Percentiles rank a stretch among this genome's conserved stretches.
Evolutionary conservation across 2,797 vertebrate species (phyloP).

Genomic region (Rhinophrynus dorsalis): DNA sequence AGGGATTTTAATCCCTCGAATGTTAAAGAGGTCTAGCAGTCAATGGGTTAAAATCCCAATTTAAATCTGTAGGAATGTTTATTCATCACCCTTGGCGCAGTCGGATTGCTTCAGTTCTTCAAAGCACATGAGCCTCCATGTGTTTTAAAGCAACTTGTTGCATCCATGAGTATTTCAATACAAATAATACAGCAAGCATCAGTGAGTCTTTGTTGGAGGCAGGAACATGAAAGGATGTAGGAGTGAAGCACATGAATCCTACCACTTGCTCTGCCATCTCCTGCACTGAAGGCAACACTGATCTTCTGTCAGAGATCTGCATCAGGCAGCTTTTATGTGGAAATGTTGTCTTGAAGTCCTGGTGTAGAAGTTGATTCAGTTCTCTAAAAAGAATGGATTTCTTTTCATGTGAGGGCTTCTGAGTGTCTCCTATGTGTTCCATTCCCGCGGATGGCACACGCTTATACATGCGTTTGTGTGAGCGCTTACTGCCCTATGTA

Average conservation of each 20-base stretch:
- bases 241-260: background rate
- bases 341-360: slow-evolving; percentile 32
- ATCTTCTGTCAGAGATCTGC: slow-evolving; percentile 36
- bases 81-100: too few species aligned
- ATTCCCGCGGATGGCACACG: background rate
- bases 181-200: background rate
- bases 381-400: background rate
- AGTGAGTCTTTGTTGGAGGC: slow-evolving; percentile 2
- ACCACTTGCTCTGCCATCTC: background rate
- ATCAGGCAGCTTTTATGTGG: slow-evolving; percentile 33
- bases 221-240: slow-evolving; percentile 11
- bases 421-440: background rate
- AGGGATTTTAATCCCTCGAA: too few species aligned
- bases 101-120: too few species aligned
- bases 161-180: background rate
- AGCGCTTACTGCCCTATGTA: background rate
- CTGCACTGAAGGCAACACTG: slow-evolving; percentile 16
- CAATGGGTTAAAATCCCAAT: too few species aligned
- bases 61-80: too few species aligned
- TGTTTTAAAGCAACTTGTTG: background rate
- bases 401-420: slow-evolving; percentile 30
- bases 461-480: background rate
- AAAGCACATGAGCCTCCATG: too few species aligned
- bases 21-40: too few species aligned
- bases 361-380: slow-evolving; percentile 22